Evolutionary conservation across 1,140 invertebrate species (phyloP), one percentile per base, ranked within the genome.

Genomic region (Lasaia peninsularis): DNA sequence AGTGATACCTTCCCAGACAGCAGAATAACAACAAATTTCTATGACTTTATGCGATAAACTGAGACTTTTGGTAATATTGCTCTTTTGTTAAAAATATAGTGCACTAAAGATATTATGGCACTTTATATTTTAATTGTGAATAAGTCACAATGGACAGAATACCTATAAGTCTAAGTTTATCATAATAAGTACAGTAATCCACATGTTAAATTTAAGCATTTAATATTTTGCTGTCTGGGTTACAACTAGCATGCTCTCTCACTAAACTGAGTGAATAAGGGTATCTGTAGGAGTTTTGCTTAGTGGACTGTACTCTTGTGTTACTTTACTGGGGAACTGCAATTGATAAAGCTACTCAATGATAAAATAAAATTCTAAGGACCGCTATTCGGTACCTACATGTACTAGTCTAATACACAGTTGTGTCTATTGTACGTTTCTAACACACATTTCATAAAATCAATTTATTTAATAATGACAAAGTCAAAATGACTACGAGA

Each of bases 381-480:
- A 72, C 81, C 84, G 84, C 84, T 87, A 87, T n/a, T 71, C 84
- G 84, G 81, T 68, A 57, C 72, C 75, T 77, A 75, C 63, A 60
- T 61, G 58, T 76, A 54, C 53, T 55, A 55, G 24, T 14, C 53
- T 35, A 79, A 70, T 80, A 64, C 73, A 66, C 69, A 74, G 28
- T 55, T 55, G 34, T 52, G 35, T 37, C 37, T 40, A 40, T 55
- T 55, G n/a, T 55, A 55, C 35, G 34, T 16, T 52, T 16, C 31
- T 52, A 52, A 37, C 35, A 54, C 74, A 80, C 69, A 80, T 75
- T 69, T 73, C 66, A 20, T 18, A 44, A 9, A 44, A 16, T 44
- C 14, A 44, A 44, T 44, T 44, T 44, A 44, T 44, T 44, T 2
- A 18, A 44, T 44, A 44, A 20, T 20, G 37, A 18, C 40, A 44